A percentile compares a stretch with the other conserved stretches of the same genome.
Evolutionary conservation across 2,113 vertebrate species (phyloP).

Genomic region (Syngnathoides biaculeatus): DNA sequence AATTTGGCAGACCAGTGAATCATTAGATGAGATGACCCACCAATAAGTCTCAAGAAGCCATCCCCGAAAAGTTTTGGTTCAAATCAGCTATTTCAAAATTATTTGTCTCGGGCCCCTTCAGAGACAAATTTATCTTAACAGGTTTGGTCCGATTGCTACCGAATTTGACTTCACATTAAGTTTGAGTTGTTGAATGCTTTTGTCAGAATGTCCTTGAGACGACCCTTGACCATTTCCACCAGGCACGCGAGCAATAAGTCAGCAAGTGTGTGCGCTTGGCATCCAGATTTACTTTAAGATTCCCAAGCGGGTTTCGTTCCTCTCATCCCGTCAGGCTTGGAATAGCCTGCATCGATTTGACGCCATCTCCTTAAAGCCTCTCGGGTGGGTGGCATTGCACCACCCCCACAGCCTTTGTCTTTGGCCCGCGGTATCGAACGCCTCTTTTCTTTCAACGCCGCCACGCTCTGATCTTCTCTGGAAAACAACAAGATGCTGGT

Average conservation of each 20-base stretch:
- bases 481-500: not conserved
- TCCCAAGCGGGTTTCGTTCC: not conserved
- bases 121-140: not conserved
- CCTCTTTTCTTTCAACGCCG: not conserved
- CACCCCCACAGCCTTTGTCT: not conserved
- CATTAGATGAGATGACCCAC: not conserved
- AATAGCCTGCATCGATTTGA: slow-evolving; percentile 4
- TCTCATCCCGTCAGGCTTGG: slow-evolving; percentile 3
- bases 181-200: not conserved
- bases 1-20: not conserved
- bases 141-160: too few relatives aligned
- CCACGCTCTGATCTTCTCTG: not conserved
- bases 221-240: too few relatives aligned
- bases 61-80: not conserved
- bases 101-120: not conserved
- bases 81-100: not conserved
- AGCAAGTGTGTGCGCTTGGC: not conserved
- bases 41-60: not conserved
- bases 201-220: too few relatives aligned
- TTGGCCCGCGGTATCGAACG: not conserved
- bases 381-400: not conserved
- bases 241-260: too few relatives aligned
- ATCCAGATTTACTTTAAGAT: too few relatives aligned
- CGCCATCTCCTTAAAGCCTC: not conserved
- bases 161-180: not conserved